Evolutionary conservation across 1,140 invertebrate genomes (phyloP), one percentile per base, ranked within the genome.

Genomic region (Hestina assimilis): DNA sequence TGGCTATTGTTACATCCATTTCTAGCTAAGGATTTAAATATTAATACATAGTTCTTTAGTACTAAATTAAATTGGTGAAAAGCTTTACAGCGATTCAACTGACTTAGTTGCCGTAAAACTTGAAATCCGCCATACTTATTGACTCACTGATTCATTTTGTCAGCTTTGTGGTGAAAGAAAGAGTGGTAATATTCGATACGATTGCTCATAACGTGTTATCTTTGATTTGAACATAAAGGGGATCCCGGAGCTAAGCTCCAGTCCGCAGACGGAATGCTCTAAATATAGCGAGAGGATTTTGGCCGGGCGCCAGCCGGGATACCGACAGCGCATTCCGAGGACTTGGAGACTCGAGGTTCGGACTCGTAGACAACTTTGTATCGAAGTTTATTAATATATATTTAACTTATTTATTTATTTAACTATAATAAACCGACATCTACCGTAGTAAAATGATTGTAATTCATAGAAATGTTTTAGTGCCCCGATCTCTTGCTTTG

Each of bases 181-280:
- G n/a, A n/a, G n/a, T n/a, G n/a, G n/a, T n/a, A n/a, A n/a, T n/a
- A n/a, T n/a, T n/a, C n/a, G n/a, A n/a, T n/a, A n/a, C n/a, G n/a
- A n/a, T n/a, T n/a, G n/a, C n/a, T n/a, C n/a, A n/a, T n/a, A 38
- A 6, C 7, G 43, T 47, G 19, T 21, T 33, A 33, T 47, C 43
- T 47, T 12, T 20, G 31, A 26, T 9, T 14, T 20, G 33, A 17
- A 51, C 48, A 51, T 40, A 51, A 51, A 51, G 38, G 38, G 24
- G 48, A 52, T 47, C 45, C 45, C 45, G 19, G 28, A 14, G 45
- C 9, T 47, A 12, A 28, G 21, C 48, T 15, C 8, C 15, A 11
- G 15, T 38, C 33, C 48, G 48, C 48, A 51, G 48, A 51, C 48
- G 48, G 48, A 51, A 51, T 51, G 48, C 38, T 41, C 48, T 41